phyloP scores from a whole-genome alignment of 2,797 vertebrate genomes.

The Pseudochirops corinnae region DNA sequence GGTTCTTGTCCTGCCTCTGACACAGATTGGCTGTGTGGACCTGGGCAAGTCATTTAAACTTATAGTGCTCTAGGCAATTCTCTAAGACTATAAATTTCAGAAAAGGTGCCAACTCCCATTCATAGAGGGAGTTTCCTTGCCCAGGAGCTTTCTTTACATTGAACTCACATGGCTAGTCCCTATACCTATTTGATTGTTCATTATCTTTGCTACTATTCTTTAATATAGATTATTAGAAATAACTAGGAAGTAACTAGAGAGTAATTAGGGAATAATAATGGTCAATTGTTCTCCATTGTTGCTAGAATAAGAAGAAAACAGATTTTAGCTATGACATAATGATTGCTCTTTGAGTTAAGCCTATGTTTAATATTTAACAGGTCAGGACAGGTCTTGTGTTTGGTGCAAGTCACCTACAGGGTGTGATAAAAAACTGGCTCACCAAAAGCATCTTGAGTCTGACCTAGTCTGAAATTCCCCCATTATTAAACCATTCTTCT shows the following conservation, averaged over 20 bases:
- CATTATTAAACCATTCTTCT: background rate
- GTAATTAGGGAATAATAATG: slow-evolving; percentile 45
- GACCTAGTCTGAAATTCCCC: background rate
- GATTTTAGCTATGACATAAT: slow-evolving; percentile 37
- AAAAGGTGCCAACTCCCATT: background rate
- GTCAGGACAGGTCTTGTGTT: background rate
- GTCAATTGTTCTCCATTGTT: slow-evolving; percentile 35
- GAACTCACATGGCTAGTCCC: background rate
- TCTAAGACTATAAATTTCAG: background rate
- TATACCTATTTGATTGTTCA: background rate
- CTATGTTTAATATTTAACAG: slow-evolving; percentile 45
- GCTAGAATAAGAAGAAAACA: slow-evolving; percentile 51
- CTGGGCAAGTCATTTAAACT: background rate
- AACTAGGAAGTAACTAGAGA: slow-evolving; percentile 46
- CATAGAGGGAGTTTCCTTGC: background rate
- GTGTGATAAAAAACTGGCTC: background rate
- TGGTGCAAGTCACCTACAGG: slow-evolving; percentile 5
- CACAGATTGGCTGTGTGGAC: background rate
- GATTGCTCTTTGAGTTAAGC: slow-evolving; percentile 51
- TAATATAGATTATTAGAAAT: slow-evolving; percentile 1
- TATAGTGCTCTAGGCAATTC: background rate
- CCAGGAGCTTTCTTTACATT: background rate
- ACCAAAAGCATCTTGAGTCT: background rate
- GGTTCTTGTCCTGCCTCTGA: background rate
- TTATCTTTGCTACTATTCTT: background rate